Evolutionary conservation across 2,113 vertebrate genomes (phyloP).

Genomic region (Pseudois nayaur): DNA sequence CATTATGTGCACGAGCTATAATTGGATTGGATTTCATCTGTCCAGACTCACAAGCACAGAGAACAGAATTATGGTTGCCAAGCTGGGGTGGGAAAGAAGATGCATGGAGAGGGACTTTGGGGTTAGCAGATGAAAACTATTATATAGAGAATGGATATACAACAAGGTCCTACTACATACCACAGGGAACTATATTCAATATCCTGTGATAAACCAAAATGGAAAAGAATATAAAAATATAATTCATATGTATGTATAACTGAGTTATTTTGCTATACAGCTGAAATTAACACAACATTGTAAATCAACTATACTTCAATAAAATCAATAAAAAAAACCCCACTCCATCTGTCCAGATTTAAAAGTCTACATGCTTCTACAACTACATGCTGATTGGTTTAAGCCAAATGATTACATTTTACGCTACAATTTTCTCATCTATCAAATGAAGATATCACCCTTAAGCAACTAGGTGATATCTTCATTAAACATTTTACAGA

Average conservation of each 20-base stretch:
- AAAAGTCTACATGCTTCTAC: neutral
- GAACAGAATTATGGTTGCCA: neutral
- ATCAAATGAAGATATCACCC: neutral
- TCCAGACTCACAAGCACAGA: neutral
- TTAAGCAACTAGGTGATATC: neutral
- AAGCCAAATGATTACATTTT: neutral
- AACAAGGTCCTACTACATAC: neutral
- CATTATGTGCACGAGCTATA: neutral
- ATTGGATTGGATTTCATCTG: neutral
- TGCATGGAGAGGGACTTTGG: neutral
- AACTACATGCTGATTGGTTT: neutral
- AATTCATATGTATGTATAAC: neutral
- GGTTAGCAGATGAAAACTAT: neutral
- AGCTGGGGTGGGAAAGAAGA: accelerated
- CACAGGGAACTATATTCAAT: neutral
- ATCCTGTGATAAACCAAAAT: neutral
- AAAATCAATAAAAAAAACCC: neutral
- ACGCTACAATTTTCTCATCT: neutral
- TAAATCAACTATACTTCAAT: neutral
- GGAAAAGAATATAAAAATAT: neutral
- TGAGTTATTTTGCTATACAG: neutral
- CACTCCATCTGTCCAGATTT: neutral
- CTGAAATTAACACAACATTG: neutral
- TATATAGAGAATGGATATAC: neutral
- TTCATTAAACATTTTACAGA: neutral